Evolutionary conservation across 1,140 invertebrate species (phyloP), one percentile per base, ranked within the genome.

Genomic region (Bombus polaris): DNA sequence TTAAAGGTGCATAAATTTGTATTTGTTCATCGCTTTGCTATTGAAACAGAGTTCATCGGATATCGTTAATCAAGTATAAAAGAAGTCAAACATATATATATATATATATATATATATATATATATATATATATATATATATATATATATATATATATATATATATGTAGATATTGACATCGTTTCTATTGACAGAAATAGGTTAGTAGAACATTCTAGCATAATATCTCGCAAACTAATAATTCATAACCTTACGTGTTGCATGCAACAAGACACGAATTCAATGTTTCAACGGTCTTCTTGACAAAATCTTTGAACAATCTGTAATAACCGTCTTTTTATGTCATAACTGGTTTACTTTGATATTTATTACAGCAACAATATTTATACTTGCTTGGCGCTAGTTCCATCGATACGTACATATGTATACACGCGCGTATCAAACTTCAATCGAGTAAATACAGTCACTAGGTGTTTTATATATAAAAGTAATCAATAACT

Each of bases 161-260:
- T 57, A 72, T 72, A 28, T 75, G 65, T 71, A 88, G 9, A n/a
- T n/a, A 42, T 59, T 80, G 70, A 62, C 10, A 80, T 37, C 15
- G 78, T 86, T 86, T 65, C 42, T 78, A 79, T 78, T 78, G 73
- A 73, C 28, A 35, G 76, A 81, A 83, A 53, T 89, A 77, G 87
- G 87, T 89, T 62, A 89, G 77, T 89, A 32, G 88, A 76, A 59
- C 87, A 37, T 68, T 86, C 53, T 53, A 77, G 47, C 42, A 86
- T 73, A 84, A 80, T 85, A 89, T 89, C 77, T 81, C 2, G 39
- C 39, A 39, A 83, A 47, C 80, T 83, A 71, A 79, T 76, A 81
- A 89, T 89, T 81, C 35, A 75, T 47, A 81, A 53, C n/a, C 3
- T 81, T 35, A 62, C 86, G 53, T 57, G 59, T 75, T n/a, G 71